These are phyloP conservation scores for Pentalonia nigronervosa DNA, from an alignment of 1,140 invertebrate genomes.

Conservation along the genomic window DNA sequence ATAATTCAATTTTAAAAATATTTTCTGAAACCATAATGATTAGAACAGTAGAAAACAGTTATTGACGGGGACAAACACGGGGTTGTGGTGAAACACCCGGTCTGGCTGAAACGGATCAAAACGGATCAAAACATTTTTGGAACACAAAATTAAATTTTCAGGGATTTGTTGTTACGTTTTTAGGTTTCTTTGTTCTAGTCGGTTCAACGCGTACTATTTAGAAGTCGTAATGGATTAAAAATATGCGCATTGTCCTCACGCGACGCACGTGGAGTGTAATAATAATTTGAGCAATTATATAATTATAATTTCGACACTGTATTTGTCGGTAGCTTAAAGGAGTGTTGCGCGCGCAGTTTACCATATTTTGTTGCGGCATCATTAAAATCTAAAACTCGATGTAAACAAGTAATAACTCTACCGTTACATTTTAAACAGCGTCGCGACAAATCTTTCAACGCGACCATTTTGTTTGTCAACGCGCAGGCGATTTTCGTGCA, in stretches of 20 bases:
- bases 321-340: neutral
- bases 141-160: neutral
- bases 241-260: neutral
- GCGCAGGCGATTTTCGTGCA: neutral
- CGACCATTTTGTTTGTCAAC: neutral
- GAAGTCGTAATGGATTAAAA: neutral
- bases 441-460: neutral
- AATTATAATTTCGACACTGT: neutral
- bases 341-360: neutral
- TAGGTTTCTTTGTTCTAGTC: neutral
- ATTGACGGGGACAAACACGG: too few relatives aligned
- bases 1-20: neutral
- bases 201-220: neutral
- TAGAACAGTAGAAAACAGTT: too few relatives aligned
- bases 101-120: too few relatives aligned
- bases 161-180: neutral
- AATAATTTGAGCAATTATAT: conserved; percentile 8
- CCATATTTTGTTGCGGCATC: neutral
- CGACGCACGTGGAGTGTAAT: neutral
- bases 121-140: too few relatives aligned
- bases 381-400: neutral
- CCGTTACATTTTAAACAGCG: neutral
- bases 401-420: neutral
- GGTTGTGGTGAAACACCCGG: too few relatives aligned
- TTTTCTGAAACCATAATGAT: neutral